Evolutionary conservation across 1,140 invertebrate genomes (phyloP).

Genomic region (Euwallacea fornicatus): DNA sequence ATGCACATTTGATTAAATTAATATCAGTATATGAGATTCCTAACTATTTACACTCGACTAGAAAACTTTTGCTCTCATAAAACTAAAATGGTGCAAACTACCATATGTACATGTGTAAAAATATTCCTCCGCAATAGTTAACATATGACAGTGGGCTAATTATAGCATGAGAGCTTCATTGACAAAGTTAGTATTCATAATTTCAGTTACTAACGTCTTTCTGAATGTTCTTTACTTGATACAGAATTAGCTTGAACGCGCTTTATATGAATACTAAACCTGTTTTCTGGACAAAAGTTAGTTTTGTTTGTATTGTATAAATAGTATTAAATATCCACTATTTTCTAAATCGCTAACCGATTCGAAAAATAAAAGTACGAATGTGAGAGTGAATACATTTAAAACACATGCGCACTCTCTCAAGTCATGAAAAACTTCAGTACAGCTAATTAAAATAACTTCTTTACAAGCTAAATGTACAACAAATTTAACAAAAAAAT

Average conservation of each 20-base stretch:
- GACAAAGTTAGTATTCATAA: not conserved
- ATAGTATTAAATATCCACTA: not conserved
- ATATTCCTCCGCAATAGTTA: conserved; percentile 11
- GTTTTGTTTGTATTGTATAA: not conserved
- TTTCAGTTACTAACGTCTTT: not conserved
- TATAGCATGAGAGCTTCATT: conserved; percentile 16
- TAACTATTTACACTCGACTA: conserved; percentile 53
- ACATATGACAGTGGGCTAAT: conserved; percentile 1
- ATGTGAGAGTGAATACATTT: too few relatives aligned
- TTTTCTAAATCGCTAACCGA: not conserved
- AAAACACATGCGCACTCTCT: too few relatives aligned
- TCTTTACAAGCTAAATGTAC: too few relatives aligned
- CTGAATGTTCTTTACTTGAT: not conserved
- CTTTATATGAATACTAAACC: not conserved
- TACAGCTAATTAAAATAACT: too few relatives aligned
- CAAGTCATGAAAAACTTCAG: too few relatives aligned
- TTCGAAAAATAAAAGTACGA: too few relatives aligned
- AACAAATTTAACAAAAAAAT: too few relatives aligned
- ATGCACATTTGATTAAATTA: conserved; percentile 48
- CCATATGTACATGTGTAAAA: conserved; percentile 35
- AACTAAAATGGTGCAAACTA: conserved; percentile 23
- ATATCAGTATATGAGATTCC: conserved; percentile 50
- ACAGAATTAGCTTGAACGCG: not conserved
- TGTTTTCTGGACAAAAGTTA: not conserved
- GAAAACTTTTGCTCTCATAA: conserved; percentile 46